Percentiles rank a stretch among this genome's conserved stretches.
phyloP scores from a whole-genome alignment of 1,140 invertebrate genomes.

The Drosophila truncata region DNA sequence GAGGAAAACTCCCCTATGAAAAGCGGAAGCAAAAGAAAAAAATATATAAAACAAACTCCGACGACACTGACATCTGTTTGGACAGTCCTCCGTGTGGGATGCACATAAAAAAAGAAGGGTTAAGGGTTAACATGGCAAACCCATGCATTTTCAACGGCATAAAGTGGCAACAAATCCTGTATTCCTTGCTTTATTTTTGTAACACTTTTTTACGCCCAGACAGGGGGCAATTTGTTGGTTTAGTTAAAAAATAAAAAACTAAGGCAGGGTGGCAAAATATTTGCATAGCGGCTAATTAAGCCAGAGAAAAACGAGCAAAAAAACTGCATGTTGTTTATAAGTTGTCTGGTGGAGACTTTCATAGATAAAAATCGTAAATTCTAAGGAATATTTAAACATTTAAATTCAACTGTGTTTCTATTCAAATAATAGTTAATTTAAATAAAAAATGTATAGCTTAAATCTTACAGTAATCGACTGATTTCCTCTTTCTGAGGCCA shows the following conservation, averaged over 20 bases:
- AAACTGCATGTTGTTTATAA: constrained; percentile 7
- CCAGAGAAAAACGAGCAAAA: background rate
- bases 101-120: constrained; percentile 12
- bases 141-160: constrained; percentile 47
- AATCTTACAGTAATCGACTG: background rate
- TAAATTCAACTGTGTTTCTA: background rate
- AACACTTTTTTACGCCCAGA: constrained; percentile 43
- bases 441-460: no score
- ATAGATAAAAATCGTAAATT: background rate
- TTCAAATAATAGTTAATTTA: background rate
- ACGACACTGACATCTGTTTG: constrained; percentile 52
- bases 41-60: background rate
- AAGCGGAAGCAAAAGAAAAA: constrained; percentile 15
- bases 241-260: constrained; percentile 34
- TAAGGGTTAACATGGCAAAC: constrained; percentile 29
- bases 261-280: constrained; percentile 34
- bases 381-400: background rate
- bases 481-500: background rate
- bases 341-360: background rate
- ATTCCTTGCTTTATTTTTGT: constrained; percentile 45
- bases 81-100: constrained; percentile 28
- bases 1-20: constrained; percentile 25
- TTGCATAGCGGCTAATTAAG: constrained; percentile 49
- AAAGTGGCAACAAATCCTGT: constrained; percentile 60
- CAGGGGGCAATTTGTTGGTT: constrained; percentile 56